phyloP scores from a whole-genome alignment of 2,888 invertebrate genomes.

The Ditula angustiorana region DNA sequence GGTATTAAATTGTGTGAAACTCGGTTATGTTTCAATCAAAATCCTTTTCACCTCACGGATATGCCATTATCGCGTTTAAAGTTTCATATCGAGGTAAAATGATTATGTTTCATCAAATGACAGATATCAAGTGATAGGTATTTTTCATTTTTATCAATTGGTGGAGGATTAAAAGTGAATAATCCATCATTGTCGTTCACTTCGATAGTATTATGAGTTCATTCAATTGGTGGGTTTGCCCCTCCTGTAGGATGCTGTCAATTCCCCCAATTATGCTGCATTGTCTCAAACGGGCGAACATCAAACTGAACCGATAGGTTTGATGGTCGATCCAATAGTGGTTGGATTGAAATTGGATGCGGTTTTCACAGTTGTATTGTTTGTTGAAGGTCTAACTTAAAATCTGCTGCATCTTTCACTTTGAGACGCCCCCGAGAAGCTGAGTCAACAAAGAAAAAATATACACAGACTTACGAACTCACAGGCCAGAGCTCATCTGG shows the following conservation, averaged over 20 bases:
- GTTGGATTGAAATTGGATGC: too few species aligned
- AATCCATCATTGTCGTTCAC: slow-evolving; percentile 17
- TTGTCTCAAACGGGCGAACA: slow-evolving; percentile 5
- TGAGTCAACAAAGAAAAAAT: too few species aligned
- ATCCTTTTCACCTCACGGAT: slow-evolving; percentile 10
- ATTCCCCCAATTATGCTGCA: slow-evolving; percentile 29
- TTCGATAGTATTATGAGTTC: slow-evolving; percentile 1
- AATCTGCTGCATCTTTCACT: too few species aligned
- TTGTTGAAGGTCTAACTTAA: too few species aligned
- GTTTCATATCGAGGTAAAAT: slow-evolving; percentile 13
- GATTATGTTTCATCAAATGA: slow-evolving; percentile 13
- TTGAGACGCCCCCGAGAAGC: too few species aligned
- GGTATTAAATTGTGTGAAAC: background rate
- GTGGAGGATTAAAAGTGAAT: slow-evolving; percentile 4
- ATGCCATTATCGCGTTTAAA: slow-evolving; percentile 10
- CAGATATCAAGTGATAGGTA: background rate
- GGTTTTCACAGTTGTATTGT: too few species aligned
- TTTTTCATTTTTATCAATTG: slow-evolving; percentile 12
- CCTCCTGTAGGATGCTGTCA: slow-evolving; percentile 28
- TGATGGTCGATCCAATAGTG: background rate
- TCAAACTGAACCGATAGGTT: background rate
- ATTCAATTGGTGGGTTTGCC: slow-evolving; percentile 6
- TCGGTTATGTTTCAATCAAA: background rate
- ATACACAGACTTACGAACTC: too few species aligned
- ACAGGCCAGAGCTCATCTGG: too few species aligned